Percentiles rank a stretch among this genome's conserved stretches.
These are phyloP conservation scores for Apteryx owenii DNA, from an alignment of 2,113 vertebrate genomes.

Conservation along the genomic window DNA sequence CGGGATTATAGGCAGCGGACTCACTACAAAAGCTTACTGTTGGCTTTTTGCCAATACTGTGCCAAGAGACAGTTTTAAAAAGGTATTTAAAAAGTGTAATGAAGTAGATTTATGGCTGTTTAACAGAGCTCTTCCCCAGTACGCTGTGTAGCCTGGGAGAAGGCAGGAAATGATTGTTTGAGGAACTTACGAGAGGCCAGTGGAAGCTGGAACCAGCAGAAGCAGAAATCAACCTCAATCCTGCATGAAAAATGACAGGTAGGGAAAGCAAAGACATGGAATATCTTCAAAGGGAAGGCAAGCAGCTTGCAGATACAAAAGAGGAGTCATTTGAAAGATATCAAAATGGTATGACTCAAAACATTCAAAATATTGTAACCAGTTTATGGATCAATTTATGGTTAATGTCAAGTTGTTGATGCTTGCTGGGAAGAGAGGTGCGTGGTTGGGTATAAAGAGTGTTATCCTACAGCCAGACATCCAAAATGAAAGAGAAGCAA, in stretches of 20 bases:
- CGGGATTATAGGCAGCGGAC: background rate
- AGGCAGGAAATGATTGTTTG: background rate
- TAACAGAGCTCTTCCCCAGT: constrained; percentile 25
- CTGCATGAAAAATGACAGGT: background rate
- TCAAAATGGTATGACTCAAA: background rate
- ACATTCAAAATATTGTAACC: background rate
- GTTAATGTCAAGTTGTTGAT: background rate
- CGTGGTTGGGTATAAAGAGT: background rate
- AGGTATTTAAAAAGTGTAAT: background rate
- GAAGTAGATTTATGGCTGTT: background rate
- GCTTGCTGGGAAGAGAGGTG: background rate
- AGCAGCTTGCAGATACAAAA: background rate
- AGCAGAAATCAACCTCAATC: background rate
- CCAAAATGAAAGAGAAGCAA: constrained; percentile 7
- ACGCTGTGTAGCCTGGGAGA: background rate
- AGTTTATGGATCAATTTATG: background rate
- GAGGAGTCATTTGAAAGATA: constrained; percentile 13
- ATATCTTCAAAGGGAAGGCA: constrained; percentile 1
- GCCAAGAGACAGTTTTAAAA: background rate
- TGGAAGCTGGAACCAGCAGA: background rate
- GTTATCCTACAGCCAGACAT: background rate
- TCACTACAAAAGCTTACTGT: background rate
- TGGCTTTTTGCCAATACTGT: background rate
- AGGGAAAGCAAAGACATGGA: background rate
- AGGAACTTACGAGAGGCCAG: background rate